Evolutionary conservation across 35 echinoderm and acorn worm species (phyloP).

Genomic region (Patiria miniata): DNA sequence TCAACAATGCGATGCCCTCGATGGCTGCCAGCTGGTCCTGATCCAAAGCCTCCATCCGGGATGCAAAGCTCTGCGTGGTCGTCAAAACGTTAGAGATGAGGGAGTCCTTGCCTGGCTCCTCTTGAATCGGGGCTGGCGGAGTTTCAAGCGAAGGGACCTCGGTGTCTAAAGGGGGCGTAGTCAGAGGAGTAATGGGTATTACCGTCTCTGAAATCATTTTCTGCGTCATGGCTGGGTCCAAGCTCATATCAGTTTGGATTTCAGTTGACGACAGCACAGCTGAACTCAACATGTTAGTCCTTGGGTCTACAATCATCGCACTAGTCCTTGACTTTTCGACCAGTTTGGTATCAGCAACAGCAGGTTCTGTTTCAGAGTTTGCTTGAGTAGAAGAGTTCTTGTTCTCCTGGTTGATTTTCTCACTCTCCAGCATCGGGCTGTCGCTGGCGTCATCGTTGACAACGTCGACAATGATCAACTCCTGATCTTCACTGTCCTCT

Average conservation of each 20-base stretch:
- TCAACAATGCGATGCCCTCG: slow-evolving; percentile 91
- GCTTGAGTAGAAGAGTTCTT: background rate
- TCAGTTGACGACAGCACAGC: background rate
- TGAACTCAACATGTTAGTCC: background rate
- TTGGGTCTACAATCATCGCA: background rate
- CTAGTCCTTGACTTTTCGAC: background rate
- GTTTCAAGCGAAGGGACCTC: too few relatives aligned
- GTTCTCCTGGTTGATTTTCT: background rate
- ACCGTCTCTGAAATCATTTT: background rate
- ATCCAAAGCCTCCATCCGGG: slow-evolving; percentile 76
- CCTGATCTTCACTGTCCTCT: background rate
- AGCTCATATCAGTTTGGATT: background rate
- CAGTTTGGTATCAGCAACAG: background rate
- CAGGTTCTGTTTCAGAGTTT: background rate
- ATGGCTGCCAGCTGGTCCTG: slow-evolving; percentile 93
- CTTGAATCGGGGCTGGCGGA: background rate
- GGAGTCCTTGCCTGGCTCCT: slow-evolving; percentile 51
- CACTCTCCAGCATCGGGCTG: background rate
- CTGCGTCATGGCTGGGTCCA: background rate
- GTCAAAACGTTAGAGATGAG: slow-evolving; percentile 80
- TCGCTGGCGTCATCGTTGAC: slow-evolving; percentile 23
- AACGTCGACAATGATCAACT: slow-evolving; percentile 7
- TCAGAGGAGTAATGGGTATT: too few relatives aligned
- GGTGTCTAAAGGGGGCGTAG: background rate
- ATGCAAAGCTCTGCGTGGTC: slow-evolving; percentile 81